Conservation (phyloP, 2,797 vertebrate species). For the Loris lydekkerianus region DNA sequence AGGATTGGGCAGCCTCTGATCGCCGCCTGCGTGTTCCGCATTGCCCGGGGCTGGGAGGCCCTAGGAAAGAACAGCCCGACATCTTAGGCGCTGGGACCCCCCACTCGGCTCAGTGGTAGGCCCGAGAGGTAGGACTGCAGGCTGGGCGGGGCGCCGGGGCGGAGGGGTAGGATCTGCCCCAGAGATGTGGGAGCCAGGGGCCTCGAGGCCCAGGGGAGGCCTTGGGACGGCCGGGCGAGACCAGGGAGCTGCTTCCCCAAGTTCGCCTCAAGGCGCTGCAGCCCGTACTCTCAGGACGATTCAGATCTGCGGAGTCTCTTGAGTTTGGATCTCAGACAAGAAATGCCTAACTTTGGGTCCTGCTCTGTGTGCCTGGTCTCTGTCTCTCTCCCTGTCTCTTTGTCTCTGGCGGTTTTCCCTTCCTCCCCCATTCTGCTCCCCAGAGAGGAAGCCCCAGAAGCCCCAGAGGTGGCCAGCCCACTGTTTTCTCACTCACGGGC, state of each 20-base stretch:
- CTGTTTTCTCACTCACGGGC: conserved; percentile 1
- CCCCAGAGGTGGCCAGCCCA: conserved; percentile 75
- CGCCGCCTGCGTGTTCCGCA: background rate
- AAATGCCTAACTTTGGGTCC: background rate
- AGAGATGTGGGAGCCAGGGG: conserved; percentile 10
- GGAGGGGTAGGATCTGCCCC: conserved; percentile 44
- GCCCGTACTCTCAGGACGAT: background rate
- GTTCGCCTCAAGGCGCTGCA: background rate
- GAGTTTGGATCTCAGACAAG: conserved; percentile 6
- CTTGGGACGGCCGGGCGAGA: background rate
- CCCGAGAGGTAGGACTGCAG: conserved; percentile 73
- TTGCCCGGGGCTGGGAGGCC: conserved; percentile 22
- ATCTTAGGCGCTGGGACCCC: conserved; percentile 52
- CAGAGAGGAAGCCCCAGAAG: conserved; percentile 80
- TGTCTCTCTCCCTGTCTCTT: conserved; percentile 62
- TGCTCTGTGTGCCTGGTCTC: conserved; percentile 30
- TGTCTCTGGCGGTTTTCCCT: conserved; percentile 79
- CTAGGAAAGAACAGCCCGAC: conserved; percentile 26
- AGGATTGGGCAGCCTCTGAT: conserved; percentile 52
- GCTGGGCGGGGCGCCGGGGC: conserved; percentile 64
- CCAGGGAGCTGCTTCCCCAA: background rate
- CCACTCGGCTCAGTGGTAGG: conserved; percentile 51
- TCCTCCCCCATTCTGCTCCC: conserved; percentile 67
- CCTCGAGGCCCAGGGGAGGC: background rate
- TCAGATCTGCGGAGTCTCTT: background rate